Percentiles rank a stretch among this genome's conserved stretches.
These are phyloP conservation scores for Perithous albicinctus DNA, from an alignment of 2,888 invertebrate species.

Conservation along the genomic window DNA sequence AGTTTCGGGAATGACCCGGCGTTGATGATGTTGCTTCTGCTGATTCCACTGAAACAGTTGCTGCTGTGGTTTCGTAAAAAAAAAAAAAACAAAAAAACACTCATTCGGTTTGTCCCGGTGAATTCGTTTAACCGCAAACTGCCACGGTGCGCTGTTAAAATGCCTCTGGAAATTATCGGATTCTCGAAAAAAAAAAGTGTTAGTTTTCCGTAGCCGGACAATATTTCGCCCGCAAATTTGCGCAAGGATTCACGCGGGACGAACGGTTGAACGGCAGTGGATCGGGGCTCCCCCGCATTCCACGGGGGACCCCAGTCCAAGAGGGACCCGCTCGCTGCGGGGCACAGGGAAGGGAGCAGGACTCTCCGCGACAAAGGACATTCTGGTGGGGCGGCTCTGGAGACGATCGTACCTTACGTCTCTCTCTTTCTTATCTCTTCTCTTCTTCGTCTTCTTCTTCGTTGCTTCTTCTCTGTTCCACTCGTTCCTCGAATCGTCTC, in stretches of 20 bases:
- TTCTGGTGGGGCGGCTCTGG: slow-evolving; percentile 76
- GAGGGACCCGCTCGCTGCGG: slow-evolving; percentile 66
- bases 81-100: not conserved
- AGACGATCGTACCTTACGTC: slow-evolving; percentile 37
- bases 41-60: slow-evolving; percentile 37
- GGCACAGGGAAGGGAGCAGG: slow-evolving; percentile 62
- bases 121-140: slow-evolving; percentile 49
- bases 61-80: slow-evolving; percentile 48
- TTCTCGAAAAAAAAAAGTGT: slow-evolving; percentile 21
- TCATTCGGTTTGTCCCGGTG: not conserved
- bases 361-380: slow-evolving; percentile 82
- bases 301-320: slow-evolving; percentile 65
- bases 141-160: slow-evolving; percentile 12
- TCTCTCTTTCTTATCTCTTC: slow-evolving; percentile 46
- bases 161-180: slow-evolving; percentile 32
- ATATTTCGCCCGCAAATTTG: slow-evolving; percentile 50
- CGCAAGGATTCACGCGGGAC: slow-evolving; percentile 41
- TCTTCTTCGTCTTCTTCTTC: slow-evolving; percentile 18
- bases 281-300: slow-evolving; percentile 69
- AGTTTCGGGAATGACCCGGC: slow-evolving; percentile 69
- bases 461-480: slow-evolving; percentile 22
- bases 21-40: slow-evolving; percentile 52
- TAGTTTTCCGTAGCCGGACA: slow-evolving; percentile 32
- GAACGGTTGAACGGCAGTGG: slow-evolving; percentile 35
- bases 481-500: slow-evolving; percentile 48